A percentile compares a stretch with the other conserved stretches of the same genome.
Conservation (phyloP, 2,888 invertebrate genomes). For the Brenthis ino region DNA sequence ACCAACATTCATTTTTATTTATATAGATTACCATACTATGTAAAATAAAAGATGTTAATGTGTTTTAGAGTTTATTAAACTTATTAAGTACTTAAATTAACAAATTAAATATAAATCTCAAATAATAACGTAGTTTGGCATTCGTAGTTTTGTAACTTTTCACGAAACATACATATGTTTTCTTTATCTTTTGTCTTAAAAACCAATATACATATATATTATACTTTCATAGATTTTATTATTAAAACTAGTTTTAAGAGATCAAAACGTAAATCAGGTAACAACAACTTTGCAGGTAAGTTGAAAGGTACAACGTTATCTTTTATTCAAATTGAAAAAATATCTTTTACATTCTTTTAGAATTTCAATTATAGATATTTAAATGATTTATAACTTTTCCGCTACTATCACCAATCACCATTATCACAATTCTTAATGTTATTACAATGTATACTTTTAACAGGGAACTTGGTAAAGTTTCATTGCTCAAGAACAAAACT, state of each 20-base stretch:
- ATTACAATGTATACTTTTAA: slow-evolving; percentile 29
- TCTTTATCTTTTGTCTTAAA: slow-evolving; percentile 33
- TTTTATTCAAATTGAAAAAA: slow-evolving; percentile 45
- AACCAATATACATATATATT: slow-evolving; percentile 46
- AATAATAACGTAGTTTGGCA: slow-evolving; percentile 75
- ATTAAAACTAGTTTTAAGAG: slow-evolving; percentile 75
- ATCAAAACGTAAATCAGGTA: slow-evolving; percentile 80
- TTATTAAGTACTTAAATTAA: slow-evolving; percentile 49
- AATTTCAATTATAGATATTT: slow-evolving; percentile 43
- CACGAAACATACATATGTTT: slow-evolving; percentile 50
- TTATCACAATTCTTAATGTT: slow-evolving; percentile 54
- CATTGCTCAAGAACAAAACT: neutral
- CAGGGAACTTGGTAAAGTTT: slow-evolving; percentile 8
- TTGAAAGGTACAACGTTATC: slow-evolving; percentile 33
- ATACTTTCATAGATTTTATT: slow-evolving; percentile 44
- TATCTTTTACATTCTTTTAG: slow-evolving; percentile 45
- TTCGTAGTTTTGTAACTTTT: slow-evolving; percentile 44
- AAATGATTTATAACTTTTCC: slow-evolving; percentile 50
- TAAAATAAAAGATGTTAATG: slow-evolving; percentile 20
- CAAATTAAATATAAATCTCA: slow-evolving; percentile 66
- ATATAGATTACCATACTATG: no score
- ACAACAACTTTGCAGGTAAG: slow-evolving; percentile 53
- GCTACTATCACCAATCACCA: slow-evolving; percentile 65
- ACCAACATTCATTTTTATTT: no score
- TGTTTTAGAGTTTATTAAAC: slow-evolving; percentile 46